Evolutionary conservation across 2,888 invertebrate genomes (phyloP), one percentile per base, ranked within the genome.

Genomic region (Cataglyphis cursor): DNA sequence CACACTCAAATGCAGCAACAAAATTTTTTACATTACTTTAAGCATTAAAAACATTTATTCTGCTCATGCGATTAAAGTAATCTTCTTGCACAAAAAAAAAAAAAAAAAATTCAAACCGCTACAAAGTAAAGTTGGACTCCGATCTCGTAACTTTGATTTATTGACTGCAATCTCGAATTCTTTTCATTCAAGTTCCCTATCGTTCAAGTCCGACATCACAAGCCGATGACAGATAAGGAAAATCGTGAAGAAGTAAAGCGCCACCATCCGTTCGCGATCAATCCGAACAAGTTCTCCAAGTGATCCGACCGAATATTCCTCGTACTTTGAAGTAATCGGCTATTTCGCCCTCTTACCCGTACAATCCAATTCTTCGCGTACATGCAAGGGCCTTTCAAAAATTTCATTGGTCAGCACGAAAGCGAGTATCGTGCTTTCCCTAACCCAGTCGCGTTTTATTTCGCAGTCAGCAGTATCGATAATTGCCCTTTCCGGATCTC

Each of bases 401-500:
- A 85, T 85, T 82, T 82, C 75, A 73, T 64, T 85, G 82, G 88
- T 90, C 87, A 87, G 85, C 86, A 54, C 44, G 51, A 83, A 89
- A 78, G 44, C 61, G 78, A n/a, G 28, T 86, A 83, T 62, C 59
- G 62, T 64, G 38, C 48, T 73, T 64, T 54, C 54, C 59, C 65
- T 74, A 81, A 78, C 72, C 64, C 81, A 62, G 65, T 41, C 78
- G 41, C 82, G 73, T 84, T 82, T 86, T 86, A 84, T 83, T 81
- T 83, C 83, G 57, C 65, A 88, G 86, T 89, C 88, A 88, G 84
- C 90, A 57, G 72, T 85, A 85, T 90, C 83, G 81, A 80, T 88
- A 88, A 89, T 90, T 89, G 89, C 81, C 65, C 82, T 88, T 88
- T 75, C 41, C 82, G 74, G 65, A 82, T 88, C 81, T 76, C 82